Base-by-base conservation (phyloP, 2,113 vertebrate genomes). In the Copsychus sechellarum region DNA sequence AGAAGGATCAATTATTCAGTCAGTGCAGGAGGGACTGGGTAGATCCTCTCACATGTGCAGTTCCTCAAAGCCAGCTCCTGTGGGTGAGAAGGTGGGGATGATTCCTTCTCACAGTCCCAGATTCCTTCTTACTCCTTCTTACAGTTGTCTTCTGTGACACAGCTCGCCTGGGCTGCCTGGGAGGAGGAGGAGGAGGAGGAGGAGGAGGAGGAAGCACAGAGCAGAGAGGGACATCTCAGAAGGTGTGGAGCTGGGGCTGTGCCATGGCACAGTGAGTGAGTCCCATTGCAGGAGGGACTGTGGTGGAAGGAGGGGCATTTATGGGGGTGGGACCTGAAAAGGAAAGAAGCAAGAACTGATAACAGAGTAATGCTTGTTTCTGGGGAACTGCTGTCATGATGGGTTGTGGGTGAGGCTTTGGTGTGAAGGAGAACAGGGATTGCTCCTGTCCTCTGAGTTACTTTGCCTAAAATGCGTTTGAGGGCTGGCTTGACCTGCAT, bases 311-410 rank as follows among this genome's bases (percentile, higher is more conserved):
- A 70, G 22, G 24, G 51, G 21, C 5, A 11, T 66, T 67, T 23
- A 20, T 34, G 42, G 51, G 21, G 22, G 7, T 26, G n/a, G 10
- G n/a, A 31, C 3, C 58, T 47, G 26, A 18, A 78, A 36, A n/a
- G 2, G 12, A 66, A 43, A 38, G 36, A 34, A 69, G 20, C 3
- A 17, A 29, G 58, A 25, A 42, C 9, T 22, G 31, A 2, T 5
- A 26, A 2, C 5, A 40, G 61, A 12, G 4, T n/a, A 15, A 10
- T 50, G 33, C 18, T 70, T 0, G 0, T 7, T 71, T 47, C 47
- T 84, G 16, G 29, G 21, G 38, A 67, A 0, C 8, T 33, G 26
- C 31, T 36, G 54, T 45, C 77, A 40, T 0, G 7, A 25, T 42
- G 36, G 40, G 33, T 0, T 70, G 40, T 54, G 56, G 11, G 12